Conservation (phyloP, 2,797 vertebrate species). For the Rhinichthys osculus region DNA sequence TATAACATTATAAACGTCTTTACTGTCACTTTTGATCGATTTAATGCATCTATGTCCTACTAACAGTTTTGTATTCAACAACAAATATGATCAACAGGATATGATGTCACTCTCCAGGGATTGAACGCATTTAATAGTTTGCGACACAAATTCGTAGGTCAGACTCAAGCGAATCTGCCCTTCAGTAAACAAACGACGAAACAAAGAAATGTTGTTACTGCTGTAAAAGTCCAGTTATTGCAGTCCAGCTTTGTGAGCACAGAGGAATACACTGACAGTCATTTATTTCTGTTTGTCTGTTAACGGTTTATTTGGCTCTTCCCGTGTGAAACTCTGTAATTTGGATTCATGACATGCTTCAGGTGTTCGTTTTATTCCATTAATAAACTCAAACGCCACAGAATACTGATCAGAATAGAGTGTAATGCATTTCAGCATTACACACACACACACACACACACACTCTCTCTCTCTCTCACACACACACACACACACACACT, state of each 20-base stretch:
- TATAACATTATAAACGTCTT: too few species aligned
- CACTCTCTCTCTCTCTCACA: too few species aligned
- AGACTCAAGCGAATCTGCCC: too few species aligned
- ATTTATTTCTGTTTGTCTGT: slow-evolving; percentile 10
- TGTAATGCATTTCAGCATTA: background rate
- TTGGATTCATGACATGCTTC: slow-evolving; percentile 13
- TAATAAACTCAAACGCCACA: background rate
- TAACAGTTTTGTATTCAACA: too few species aligned
- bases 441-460: background rate
- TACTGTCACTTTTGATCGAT: too few species aligned
- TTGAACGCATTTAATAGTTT: too few species aligned
- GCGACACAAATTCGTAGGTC: too few species aligned
- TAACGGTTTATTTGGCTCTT: background rate
- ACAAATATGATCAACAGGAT: too few species aligned
- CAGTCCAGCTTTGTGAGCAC: background rate
- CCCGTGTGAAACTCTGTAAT: background rate
- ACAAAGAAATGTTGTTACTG: background rate
- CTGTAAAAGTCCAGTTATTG: background rate
- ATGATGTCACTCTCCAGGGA: too few species aligned
- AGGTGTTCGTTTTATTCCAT: background rate
- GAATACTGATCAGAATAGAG: background rate
- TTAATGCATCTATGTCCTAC: too few species aligned
- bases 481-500: too few species aligned
- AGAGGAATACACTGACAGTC: background rate
- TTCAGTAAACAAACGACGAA: too few species aligned